Conservation (phyloP, 2,888 invertebrate genomes). For the Abrostola tripartita region DNA sequence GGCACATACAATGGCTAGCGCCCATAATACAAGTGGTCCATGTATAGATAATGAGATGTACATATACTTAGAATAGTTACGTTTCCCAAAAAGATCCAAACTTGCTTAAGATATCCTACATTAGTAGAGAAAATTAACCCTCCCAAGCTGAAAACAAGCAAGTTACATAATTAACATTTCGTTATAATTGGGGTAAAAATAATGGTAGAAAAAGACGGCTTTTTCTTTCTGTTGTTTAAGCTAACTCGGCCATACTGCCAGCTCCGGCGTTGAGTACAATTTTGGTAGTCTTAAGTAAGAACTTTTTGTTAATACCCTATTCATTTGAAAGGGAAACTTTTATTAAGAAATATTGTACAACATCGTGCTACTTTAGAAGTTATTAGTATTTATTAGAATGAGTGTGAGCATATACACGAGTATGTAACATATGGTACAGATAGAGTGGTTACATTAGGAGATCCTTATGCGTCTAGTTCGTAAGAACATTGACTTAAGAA, state of each 20-base stretch:
- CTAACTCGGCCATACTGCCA: conserved; percentile 40
- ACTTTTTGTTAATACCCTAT: conserved; percentile 46
- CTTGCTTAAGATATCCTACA: neutral
- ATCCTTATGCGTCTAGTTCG: no score
- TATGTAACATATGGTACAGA: no score
- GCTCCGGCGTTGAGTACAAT: conserved; percentile 35
- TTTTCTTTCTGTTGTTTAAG: conserved; percentile 36
- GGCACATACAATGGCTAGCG: neutral
- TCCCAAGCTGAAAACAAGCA: conserved; percentile 28
- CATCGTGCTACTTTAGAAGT: conserved; percentile 15
- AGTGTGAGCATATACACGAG: no score
- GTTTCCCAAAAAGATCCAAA: no score
- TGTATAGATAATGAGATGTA: no score
- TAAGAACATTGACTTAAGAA: no score
- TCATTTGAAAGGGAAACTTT: conserved; percentile 43
- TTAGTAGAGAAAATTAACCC: conserved; percentile 30
- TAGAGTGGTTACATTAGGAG: no score
- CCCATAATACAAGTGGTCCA: no score
- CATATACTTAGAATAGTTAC: no score
- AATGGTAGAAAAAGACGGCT: conserved; percentile 13
- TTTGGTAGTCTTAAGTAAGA: conserved; percentile 36
- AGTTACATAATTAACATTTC: conserved; percentile 40
- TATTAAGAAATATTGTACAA: conserved; percentile 43
- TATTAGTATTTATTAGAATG: conserved; percentile 5
- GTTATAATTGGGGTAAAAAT: conserved; percentile 46